Percentiles rank a stretch among this genome's conserved stretches.
These are phyloP conservation scores for Huso huso DNA, from an alignment of 2,797 vertebrate species.

Conservation along the genomic window DNA sequence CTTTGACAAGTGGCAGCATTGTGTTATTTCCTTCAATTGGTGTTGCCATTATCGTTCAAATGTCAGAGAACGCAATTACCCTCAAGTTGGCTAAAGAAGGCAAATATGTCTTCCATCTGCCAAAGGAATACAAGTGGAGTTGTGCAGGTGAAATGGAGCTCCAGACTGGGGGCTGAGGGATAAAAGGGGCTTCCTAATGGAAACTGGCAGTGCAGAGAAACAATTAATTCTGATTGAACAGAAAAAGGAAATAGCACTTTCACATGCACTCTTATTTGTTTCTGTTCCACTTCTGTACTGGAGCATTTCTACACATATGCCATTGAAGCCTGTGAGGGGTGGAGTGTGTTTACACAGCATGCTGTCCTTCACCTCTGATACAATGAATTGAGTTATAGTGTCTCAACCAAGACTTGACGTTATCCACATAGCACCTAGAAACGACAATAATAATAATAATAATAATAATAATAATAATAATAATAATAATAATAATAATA, in stretches of 20 bases:
- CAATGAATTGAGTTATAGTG: too few relatives aligned
- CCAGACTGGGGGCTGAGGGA: not conserved
- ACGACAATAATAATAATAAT: too few relatives aligned
- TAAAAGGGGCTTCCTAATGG: slow-evolving; percentile 13
- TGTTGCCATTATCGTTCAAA: slow-evolving; percentile 6
- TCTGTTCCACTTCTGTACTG: too few relatives aligned
- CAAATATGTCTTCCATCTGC: not conserved
- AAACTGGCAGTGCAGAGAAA: slow-evolving; percentile 7
- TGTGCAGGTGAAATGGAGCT: not conserved
- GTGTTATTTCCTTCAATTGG: slow-evolving; percentile 10
- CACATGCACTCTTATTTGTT: not conserved
- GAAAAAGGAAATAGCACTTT: not conserved
- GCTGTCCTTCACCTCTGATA: too few relatives aligned
- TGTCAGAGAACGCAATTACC: slow-evolving; percentile 19
- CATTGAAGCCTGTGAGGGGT: too few relatives aligned
- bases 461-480: too few relatives aligned
- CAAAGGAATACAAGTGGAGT: not conserved
- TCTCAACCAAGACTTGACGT: too few relatives aligned
- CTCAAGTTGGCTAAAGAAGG: slow-evolving; percentile 10
- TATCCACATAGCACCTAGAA: too few relatives aligned
- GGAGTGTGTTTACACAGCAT: too few relatives aligned
- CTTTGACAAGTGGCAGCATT: slow-evolving; percentile 6
- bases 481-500: too few relatives aligned
- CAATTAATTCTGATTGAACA: slow-evolving; percentile 7
- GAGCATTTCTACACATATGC: too few relatives aligned